These are phyloP conservation scores for Cervus canadensis DNA, from an alignment of 2,113 vertebrate species.

Conservation along the genomic window DNA sequence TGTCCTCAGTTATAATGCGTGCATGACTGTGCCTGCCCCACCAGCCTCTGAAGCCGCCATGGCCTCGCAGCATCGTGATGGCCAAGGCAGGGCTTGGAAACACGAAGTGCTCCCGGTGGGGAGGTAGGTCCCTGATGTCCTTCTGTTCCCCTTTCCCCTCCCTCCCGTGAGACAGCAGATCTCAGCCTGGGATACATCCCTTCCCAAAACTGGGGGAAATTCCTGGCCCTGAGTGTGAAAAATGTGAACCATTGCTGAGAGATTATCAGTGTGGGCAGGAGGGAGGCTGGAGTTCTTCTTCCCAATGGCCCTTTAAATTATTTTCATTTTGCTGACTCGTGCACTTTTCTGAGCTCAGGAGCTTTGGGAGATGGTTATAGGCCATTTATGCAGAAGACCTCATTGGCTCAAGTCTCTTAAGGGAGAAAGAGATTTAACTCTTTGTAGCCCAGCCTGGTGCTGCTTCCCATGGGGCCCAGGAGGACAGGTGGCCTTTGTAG, in stretches of 20 bases:
- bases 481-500: background rate
- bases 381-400: slow-evolving; percentile 56
- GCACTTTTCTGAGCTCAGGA: slow-evolving; percentile 46
- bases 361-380: slow-evolving; percentile 33
- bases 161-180: background rate
- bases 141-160: background rate
- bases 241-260: background rate
- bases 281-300: background rate
- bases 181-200: background rate
- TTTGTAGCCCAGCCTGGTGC: background rate
- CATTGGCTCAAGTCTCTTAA: slow-evolving; percentile 20
- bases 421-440: slow-evolving; percentile 31
- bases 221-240: slow-evolving; percentile 4
- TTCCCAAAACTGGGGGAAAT: background rate
- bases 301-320: slow-evolving; percentile 43
- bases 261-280: background rate
- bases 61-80: background rate
- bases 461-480: background rate
- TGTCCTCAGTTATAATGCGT: background rate
- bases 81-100: background rate
- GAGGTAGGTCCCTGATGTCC: background rate
- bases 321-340: slow-evolving; percentile 58
- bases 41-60: background rate
- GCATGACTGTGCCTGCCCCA: background rate
- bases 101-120: background rate